Base-by-base conservation (phyloP, 2,797 vertebrate species). In the Neosalanx taihuensis region DNA sequence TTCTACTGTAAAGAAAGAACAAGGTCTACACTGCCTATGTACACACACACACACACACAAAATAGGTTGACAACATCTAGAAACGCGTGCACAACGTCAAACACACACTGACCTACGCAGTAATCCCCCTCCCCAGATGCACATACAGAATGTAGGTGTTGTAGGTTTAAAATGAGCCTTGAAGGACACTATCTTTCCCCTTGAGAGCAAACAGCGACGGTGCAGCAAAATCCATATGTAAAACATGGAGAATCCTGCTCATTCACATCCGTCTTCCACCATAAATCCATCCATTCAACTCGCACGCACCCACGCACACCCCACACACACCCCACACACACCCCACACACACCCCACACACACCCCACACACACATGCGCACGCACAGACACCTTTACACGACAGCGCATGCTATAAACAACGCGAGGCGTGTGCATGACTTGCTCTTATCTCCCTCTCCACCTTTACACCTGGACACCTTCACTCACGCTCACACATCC, bases 401-500 rank as follows among this genome's bases (percentile, higher is more conserved):
- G 35, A 31, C 30, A 68, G 15, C 18, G 10, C 49, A 57, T 17
- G 33, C 4, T n/a, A 59, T 59, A 79, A 31, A 6, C 31, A 80
- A 80, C 71, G 65, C 68, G 80, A 83, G 84, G 87, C 86, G 84
- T 33, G 72, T 79, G 69, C 71, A 64, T 12, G 1, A 41, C 70
- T 71, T 51, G 64, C 77, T 53, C 73, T 89, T 87, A 88, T 89
- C 87, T 82, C 63, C 69, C 71, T 70, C 62, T 81, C 17, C 51
- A 56, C 51, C 51, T 56, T 17, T 56, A 56, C 1, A 64, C 63
- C 78, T 0, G 6, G 29, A 18, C 41, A 13, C 12, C 0, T 46
- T 46, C 41, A 13, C 41, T 46, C 41, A 13, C 23, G 7, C 37
- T 20, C 18, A 49, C 6, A 59, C 10, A 58, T 18, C 60, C 56